A percentile compares a stretch with the other conserved stretches of the same genome.
phyloP scores from a whole-genome alignment of 2,797 vertebrate genomes.

The Propithecus perrieri region DNA sequence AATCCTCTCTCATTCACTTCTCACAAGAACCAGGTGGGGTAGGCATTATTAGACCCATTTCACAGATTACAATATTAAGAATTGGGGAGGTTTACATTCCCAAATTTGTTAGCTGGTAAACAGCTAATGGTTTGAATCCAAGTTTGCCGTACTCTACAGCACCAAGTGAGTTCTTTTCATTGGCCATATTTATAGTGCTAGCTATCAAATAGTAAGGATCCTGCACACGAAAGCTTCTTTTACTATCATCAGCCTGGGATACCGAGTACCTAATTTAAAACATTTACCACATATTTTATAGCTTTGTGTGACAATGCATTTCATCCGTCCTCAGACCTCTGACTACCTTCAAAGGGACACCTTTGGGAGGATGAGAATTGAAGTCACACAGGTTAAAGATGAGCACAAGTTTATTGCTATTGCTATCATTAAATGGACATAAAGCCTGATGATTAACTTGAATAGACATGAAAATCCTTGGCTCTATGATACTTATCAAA shows the following conservation, averaged over 20 bases:
- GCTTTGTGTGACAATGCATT: background rate
- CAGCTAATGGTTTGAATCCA: background rate
- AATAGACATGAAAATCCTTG: background rate
- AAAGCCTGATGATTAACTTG: background rate
- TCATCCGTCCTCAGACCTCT: background rate
- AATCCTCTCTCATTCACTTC: background rate
- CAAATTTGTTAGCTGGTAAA: background rate
- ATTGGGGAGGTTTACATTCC: background rate
- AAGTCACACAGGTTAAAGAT: background rate
- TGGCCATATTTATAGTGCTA: background rate
- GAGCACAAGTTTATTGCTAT: background rate
- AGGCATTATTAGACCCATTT: background rate
- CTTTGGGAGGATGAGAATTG: background rate
- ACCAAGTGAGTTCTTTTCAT: background rate
- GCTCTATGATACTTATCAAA: background rate
- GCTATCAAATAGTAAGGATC: background rate
- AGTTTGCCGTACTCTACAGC: background rate
- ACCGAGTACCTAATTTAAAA: background rate
- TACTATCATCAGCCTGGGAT: background rate
- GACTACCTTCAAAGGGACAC: background rate
- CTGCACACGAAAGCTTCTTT: background rate
- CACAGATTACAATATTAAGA: background rate
- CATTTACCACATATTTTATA: background rate
- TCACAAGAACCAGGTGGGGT: background rate
- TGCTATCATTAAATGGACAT: background rate